A percentile compares a stretch with the other conserved stretches of the same genome.
Evolutionary conservation across 1,140 invertebrate species (phyloP).

Genomic region (Trissolcus basalis): DNA sequence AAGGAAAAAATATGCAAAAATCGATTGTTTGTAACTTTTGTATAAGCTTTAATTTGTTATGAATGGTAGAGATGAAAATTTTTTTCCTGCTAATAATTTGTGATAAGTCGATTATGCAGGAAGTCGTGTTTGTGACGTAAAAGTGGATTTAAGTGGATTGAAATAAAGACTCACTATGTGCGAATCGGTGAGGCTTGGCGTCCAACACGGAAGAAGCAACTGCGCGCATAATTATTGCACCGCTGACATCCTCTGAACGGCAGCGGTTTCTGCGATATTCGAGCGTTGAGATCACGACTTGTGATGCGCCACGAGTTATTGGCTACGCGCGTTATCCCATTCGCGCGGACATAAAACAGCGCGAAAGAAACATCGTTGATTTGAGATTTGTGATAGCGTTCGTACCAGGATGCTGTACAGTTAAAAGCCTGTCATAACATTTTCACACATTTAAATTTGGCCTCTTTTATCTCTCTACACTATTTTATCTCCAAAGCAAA

Average conservation of each 20-base stretch:
- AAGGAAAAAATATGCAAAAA: no score
- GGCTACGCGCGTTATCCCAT: constrained; percentile 29
- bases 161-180: constrained; percentile 58
- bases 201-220: constrained; percentile 61
- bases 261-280: constrained; percentile 24
- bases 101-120: no score
- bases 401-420: constrained; percentile 21
- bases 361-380: constrained; percentile 25
- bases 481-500: no score
- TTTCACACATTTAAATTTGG: neutral
- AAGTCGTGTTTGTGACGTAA: neutral
- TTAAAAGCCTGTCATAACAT: constrained; percentile 10
- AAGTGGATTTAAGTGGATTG: neutral
- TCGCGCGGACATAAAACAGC: constrained; percentile 25
- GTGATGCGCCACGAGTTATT: constrained; percentile 23
- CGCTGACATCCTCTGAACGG: constrained; percentile 31
- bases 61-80: no score
- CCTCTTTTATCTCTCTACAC: no score
- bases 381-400: constrained; percentile 33
- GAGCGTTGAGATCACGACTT: constrained; percentile 24
- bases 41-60: no score
- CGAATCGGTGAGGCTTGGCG: constrained; percentile 56
- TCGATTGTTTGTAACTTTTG: no score
- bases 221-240: constrained; percentile 64
- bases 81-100: no score